phyloP scores from a whole-genome alignment of 2,888 invertebrate genomes.

The Conistra vaccinii region DNA sequence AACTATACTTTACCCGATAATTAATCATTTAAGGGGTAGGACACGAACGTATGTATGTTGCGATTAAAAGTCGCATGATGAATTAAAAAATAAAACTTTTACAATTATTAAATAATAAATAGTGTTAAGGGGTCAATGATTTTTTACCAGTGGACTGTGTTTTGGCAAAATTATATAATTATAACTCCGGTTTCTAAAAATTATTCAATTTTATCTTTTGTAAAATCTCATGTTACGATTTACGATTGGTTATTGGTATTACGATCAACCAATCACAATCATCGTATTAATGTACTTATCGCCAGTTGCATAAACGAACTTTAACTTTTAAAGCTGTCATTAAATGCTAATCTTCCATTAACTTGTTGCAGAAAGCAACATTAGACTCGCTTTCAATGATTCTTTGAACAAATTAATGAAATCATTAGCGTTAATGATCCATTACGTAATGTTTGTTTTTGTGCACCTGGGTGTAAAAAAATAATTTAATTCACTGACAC shows the following conservation, averaged over 20 bases:
- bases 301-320: too few species aligned
- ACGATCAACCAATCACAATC: background rate
- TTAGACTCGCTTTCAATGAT: too few species aligned
- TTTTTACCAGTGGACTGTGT: conserved; percentile 49
- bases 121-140: conserved; percentile 10
- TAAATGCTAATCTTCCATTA: too few species aligned
- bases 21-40: conserved; percentile 9
- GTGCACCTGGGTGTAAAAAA: too few species aligned
- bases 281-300: too few species aligned
- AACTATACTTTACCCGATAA: conserved; percentile 41
- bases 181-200: background rate
- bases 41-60: conserved; percentile 19
- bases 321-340: too few species aligned
- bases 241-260: too few species aligned
- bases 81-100: conserved; percentile 45
- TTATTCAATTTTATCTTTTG: background rate
- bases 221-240: background rate
- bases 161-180: background rate
- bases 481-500: too few species aligned
- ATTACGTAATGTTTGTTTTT: too few species aligned
- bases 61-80: conserved; percentile 33
- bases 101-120: conserved; percentile 59
- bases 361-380: too few species aligned
- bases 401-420: too few species aligned
- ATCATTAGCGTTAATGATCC: too few species aligned